Base-by-base conservation (phyloP, 2,797 vertebrate species). In the Trachops cirrhosus region DNA sequence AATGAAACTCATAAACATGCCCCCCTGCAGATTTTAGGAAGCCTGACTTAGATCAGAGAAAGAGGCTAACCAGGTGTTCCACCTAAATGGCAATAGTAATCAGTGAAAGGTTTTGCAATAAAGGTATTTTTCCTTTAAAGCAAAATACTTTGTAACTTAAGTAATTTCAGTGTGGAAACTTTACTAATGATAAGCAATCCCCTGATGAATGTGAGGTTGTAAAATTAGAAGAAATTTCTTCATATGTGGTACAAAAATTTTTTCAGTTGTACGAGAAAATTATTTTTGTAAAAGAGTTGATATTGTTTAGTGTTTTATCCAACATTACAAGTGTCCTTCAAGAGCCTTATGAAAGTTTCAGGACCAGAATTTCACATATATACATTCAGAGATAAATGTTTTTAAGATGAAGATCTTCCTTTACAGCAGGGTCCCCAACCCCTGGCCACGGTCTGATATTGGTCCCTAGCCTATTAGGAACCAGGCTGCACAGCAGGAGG, bases 301-400 rank as follows among this genome's bases (percentile, higher is more conserved):
- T 96, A 80, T 54, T 79, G 32, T 57, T 83, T 95, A 79, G 84
- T 96, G 71, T 96, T 96, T 97, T 54, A 95, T 96, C 80, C 93
- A 92, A 80, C 50, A n/a, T 97, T 90, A 97, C 94, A 90, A 77
- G 93, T 96, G 96, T 93, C 73, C 91, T 96, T 96, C 57, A 74
- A 93, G 93, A 96, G 93, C 88, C 92, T 94, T 93, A 73, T 91
- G 91, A 89, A 96, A 68, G 57, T 96, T 97, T 97, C 93, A 87
- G 68, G 95, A 89, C 80, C 91, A 97, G 89, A 96, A 88, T 95
- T 96, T 97, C 96, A 95, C 96, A 96, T 92, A 91, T 95, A 91
- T 68, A 85, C 96, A 91, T 97, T 94, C 94, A 96, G 89, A 97
- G 92, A 97, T 90, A 97, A 97, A 94, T 95, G 90, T 98, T 97